Evolutionary conservation across 2,113 vertebrate species (phyloP), one percentile per base, ranked within the genome.

Genomic region (Mesocricetus auratus): DNA sequence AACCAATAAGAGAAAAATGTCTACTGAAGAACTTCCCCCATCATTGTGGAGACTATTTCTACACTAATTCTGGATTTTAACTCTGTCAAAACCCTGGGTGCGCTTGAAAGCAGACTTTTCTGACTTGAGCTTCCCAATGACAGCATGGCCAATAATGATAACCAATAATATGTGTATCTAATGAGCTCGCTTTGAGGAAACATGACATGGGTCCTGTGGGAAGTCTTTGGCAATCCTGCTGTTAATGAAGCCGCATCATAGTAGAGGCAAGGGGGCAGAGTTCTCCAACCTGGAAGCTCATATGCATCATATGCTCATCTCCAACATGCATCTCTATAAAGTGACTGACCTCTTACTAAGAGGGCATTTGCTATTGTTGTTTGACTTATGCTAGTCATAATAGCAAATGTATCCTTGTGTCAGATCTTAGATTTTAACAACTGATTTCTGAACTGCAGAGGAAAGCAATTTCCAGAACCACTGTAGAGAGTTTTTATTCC

Each of bases 381-480:
- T 60, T 64, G 62, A 50, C 50, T 50, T 60, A 42, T 89, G 5
- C 29, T 66, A 53, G 13, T 66, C 17, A 69, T 78, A 92, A 85
- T 15, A 89, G 56, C 4, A 79, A 62, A 29, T 33, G 8, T 42
- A 31, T 88, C 9, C 60, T 29, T 86, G 50, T 39, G 36, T 36
- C 85, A 66, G 73, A 77, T 90, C 68, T 77, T 29, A 86, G 81
- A 89, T 82, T 33, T 96, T 53, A 75, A 94, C 39, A 75, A 53
- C 29, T 60, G 45, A 56, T 60, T 86, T 96, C 33, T 78, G 83
- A 77, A 64, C 36, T 77, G 7, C 8, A 42, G 47, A 94, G 88
- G 79, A 64, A 50, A 58, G 64, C 3, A 33, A 68, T 2, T 75
- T 9, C 68, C 85, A 69, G 64, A 56, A 5, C 33, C 2, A 0